Evolutionary conservation across 2,113 vertebrate species (phyloP), one percentile per base, ranked within the genome.

Genomic region (Alaudala cheleensis): DNA sequence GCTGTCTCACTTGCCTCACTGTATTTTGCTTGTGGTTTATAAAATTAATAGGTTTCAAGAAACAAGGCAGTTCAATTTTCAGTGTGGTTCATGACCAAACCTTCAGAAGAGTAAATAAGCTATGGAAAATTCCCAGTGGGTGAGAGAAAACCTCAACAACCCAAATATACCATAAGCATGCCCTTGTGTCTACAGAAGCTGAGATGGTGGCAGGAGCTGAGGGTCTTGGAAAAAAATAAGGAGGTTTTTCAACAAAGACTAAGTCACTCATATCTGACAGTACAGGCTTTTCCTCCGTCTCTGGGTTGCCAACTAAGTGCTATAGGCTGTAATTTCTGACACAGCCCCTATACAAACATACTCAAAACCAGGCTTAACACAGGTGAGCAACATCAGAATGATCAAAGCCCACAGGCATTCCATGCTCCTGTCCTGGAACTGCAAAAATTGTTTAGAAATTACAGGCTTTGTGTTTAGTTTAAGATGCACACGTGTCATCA

Each of bases 21-120:
- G 23, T 88, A 86, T 93, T 95, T 95, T 90, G 72, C 82, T 86
- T 94, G 93, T 95, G 95, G 96, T 92, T 96, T 92, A 71, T 56
- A 92, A 94, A 97, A 95, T 94, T 66, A 94, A 95, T 84, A 95
- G 42, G 87, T 96, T 88, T 94, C 90, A 96, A 95, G 87, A 95
- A 94, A 93, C 90, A 71, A 96, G 90, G 89, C 79, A 92, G 92
- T 92, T 96, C 79, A 96, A 93, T 92, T 96, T 90, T 86, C 90
- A 78, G 2, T 56, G 64, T 67, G 94, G 93, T 81, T 96, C 64
- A 78, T 42, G 53, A 93, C 93, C 62, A 96, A 86, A 90, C 62
- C 56, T 93, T 95, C 85, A 60, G 17, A 83, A 56, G 54, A 61
- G 40, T 85, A 95, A 92, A 96, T 81, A 92, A 62, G 39, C 69